Evolutionary conservation across 2,797 vertebrate species (phyloP), one percentile per base, ranked within the genome.

Genomic region (Anisognathus igniventris): DNA sequence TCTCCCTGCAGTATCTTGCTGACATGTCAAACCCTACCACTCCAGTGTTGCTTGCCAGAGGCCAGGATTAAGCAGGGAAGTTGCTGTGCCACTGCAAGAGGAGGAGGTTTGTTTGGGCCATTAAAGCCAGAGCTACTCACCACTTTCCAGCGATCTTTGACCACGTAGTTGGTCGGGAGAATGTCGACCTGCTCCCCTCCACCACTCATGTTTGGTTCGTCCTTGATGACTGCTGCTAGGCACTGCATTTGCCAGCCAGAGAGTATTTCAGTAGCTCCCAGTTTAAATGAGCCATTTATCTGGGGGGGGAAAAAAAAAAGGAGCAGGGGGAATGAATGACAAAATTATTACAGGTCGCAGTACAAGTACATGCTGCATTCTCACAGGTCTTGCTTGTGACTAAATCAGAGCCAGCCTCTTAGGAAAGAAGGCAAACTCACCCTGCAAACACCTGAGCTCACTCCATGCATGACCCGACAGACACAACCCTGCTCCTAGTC

Each of bases 81-180:
- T 22, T 71, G 53, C 35, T 51, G 4, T 23, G 15, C 22, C 33
- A 2, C 39, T 60, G 33, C 24, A 85, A 14, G 30, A 48, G 20
- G 12, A 47, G 18, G 27, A 67, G 35, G 40, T 12, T 42, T 44
- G 11, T 57, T 61, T 57, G 54, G 37, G 51, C 37, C 45, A 53
- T 12, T 23, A 48, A 39, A 75, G 16, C 25, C 64, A 70, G 44
- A 84, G 54, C 40, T 88, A 98, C 99, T 99, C 98, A 99, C 99
- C 99, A 99, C 99, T 98, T 99, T 99, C 99, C 99, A 99, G 90
- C 99, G 98, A 97, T 99, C 99, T 96, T 99, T 99, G 97, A 99
- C 99, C 98, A 99, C 98, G 92, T 99, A 99, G 98, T 99, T 99
- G 89, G 99, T 98, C 91, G 99, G 99, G 98, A 99, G 98, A 97